Base-by-base conservation (phyloP, 2,113 vertebrate species). In the Pterophyllum scalare region DNA sequence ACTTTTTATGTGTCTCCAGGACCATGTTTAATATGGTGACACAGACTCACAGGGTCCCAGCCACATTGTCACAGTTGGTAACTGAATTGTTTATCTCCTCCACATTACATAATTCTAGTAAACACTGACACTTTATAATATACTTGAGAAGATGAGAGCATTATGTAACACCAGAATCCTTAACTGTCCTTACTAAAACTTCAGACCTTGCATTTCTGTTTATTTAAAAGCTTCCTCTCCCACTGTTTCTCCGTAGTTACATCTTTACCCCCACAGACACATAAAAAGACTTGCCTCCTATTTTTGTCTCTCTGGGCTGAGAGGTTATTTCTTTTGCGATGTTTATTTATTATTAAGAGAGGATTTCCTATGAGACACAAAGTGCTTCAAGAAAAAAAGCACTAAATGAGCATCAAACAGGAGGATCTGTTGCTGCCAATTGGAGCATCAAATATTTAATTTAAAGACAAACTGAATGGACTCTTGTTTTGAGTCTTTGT, bases 401-500 rank as follows among this genome's bases (percentile, higher is more conserved):
- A 31, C 31, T 15, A 59, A 75, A 8, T 46, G 2, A 81, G 28
- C 59, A 35, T 57, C 8, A 49, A 64, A 49, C 38, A 77, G 12
- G 8, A 77, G 80, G 17, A 3, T 0, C 17, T 19, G 60, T 54
- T 20, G 56, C 49, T 82, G 64, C 59, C 40, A 59, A 64, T 24
- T 67, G 33, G n/a, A 85, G 67, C 8, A 3, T 77, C 58, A 14
- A 49, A 75, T 80, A 85, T 86, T 82, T 19, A 79, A 70, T 77
- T 33, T 15, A 43, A 12, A 19, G 17, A 78, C 59, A 49, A 79
- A 46, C 56, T 79, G 35, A 88, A 64, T 76, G 60, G 62, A 72
- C 62, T 79, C 85, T 82, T 90, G 77, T 89, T 87, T 57, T 26
- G n/a, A 40, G 11, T 49, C 35, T 81, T 75, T 67, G 11, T 28